Evolutionary conservation across 2,113 vertebrate species (phyloP).

Genomic region (Tricholaema leucomelas): DNA sequence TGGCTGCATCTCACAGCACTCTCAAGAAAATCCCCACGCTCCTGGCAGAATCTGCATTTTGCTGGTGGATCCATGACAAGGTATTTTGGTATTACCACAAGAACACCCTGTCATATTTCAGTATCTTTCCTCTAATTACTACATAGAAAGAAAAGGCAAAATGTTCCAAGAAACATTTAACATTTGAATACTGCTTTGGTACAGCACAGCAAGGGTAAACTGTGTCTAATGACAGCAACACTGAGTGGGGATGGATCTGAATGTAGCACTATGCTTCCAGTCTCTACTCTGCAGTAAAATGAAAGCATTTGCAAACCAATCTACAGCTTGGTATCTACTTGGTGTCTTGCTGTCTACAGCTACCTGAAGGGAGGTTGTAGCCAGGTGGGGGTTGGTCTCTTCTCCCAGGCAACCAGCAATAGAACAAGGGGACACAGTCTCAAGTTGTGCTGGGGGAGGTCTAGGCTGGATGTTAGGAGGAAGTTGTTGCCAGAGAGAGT

Average conservation of each 20-base stretch:
- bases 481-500: too few relatives aligned
- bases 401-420: too few relatives aligned
- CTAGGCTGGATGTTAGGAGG: too few relatives aligned
- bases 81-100: not conserved
- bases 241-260: not conserved
- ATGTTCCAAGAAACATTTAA: too few relatives aligned
- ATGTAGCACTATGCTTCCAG: not conserved
- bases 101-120: not conserved
- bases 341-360: too few relatives aligned
- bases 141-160: too few relatives aligned
- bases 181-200: not conserved
- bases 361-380: too few relatives aligned
- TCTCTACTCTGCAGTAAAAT: not conserved
- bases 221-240: not conserved
- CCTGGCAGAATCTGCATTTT: not conserved
- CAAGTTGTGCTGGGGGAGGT: too few relatives aligned
- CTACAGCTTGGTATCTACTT: too few relatives aligned
- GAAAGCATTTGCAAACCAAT: too few relatives aligned
- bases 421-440: too few relatives aligned
- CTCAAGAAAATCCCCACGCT: not conserved
- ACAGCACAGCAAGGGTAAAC: not conserved
- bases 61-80: not conserved
- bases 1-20: not conserved
- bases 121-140: not conserved
- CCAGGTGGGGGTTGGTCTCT: too few relatives aligned